Conservation (phyloP, 2,113 vertebrate species). For the Corythornis madagascariensis region DNA sequence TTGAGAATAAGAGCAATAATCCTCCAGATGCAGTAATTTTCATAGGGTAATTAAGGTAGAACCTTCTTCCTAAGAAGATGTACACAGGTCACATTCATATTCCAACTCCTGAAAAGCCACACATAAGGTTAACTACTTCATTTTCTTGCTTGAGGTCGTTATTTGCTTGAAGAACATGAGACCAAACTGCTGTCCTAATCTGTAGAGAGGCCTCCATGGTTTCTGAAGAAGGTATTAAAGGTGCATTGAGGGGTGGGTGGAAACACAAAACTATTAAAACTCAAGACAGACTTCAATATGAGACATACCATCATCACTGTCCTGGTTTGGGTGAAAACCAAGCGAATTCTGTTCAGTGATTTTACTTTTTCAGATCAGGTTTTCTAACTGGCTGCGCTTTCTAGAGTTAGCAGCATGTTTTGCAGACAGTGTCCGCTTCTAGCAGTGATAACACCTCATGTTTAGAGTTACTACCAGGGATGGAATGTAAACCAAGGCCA, state of each 20-base stretch:
- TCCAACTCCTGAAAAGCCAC: background rate
- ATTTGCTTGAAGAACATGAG: background rate
- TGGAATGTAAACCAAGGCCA: too few species aligned
- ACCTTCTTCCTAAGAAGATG: background rate
- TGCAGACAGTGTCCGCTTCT: too few species aligned
- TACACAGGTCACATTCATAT: background rate
- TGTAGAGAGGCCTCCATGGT: rapidly evolving
- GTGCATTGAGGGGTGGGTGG: background rate
- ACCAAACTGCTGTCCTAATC: background rate
- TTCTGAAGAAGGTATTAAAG: background rate
- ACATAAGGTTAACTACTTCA: background rate
- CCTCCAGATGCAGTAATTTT: background rate
- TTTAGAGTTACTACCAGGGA: too few species aligned
- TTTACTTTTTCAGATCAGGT: too few species aligned
- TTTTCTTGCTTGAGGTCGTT: background rate
- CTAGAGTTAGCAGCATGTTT: too few species aligned
- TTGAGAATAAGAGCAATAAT: background rate
- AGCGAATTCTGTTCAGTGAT: too few species aligned
- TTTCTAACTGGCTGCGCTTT: too few species aligned
- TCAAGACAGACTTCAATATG: background rate
- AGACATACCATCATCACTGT: background rate
- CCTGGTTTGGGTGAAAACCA: too few species aligned
- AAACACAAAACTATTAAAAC: background rate
- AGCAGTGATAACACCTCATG: too few species aligned
- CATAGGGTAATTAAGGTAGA: background rate